Base-by-base conservation (phyloP, 1,140 invertebrate genomes). In the Aculops lycopersici region DNA sequence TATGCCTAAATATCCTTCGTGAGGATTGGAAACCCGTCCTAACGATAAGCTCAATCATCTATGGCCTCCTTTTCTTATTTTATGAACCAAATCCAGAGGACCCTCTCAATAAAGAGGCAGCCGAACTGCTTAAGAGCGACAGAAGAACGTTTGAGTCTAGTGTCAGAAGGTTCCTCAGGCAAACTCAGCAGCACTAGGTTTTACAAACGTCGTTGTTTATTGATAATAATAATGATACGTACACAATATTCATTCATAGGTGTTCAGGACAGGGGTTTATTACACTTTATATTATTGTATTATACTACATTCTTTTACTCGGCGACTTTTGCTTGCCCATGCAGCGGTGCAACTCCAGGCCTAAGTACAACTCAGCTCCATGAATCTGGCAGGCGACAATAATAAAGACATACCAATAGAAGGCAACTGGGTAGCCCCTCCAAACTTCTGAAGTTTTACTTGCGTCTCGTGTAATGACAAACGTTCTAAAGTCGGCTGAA, bases 1-100 rank as follows among this genome's bases (percentile, higher is more conserved):
- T 88, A 4, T 88, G 81, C 53, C 61, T 88, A 39, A 88, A 88
- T 59, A 88, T 88, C 53, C 60, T 88, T 43, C 66, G 86, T 53
- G 86, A 94, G 69, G 86, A 95, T 61, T 95, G 86, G 86, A 95
- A 95, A 59, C 86, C 86, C 45, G 86, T 94, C 43, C 65, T 95
- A 41, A 92, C 84, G 36, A 83, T 95, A 47, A 94, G 88, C 58
- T 86, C 84, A 43, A 83, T 95, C 59, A 78, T 95, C 38, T 94
- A 94, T 67, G 86, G 86, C 47, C 65, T 95, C 48, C 84, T 92
- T 55, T 92, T 88, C 69, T 68, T 94, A 48, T 94, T 95, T 55
- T 62, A 84, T 79, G 88, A 95, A 63, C 88, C 88, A 37, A 95
- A 94, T 62, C 81, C 86, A 14, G 86, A 95, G 62, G 88, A 95